These are phyloP conservation scores for Phymatocera aterrima DNA, from an alignment of 2,888 invertebrate genomes.

Conservation along the genomic window DNA sequence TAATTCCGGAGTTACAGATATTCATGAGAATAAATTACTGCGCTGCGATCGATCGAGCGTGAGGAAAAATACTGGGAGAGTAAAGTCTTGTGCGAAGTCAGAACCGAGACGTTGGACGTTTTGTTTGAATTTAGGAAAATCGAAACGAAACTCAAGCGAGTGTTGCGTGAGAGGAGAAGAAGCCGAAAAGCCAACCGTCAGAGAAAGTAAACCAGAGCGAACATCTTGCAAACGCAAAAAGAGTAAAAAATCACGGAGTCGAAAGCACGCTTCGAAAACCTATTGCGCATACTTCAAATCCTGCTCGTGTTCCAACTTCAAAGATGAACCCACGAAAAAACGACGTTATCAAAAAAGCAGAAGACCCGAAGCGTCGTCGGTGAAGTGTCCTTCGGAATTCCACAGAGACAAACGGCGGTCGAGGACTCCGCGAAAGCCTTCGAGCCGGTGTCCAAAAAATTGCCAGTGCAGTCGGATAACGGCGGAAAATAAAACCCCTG, in stretches of 20 bases:
- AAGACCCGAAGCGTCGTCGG: neutral
- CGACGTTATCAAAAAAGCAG: neutral
- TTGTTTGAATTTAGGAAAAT: neutral
- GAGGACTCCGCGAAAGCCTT: neutral
- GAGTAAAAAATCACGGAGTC: neutral
- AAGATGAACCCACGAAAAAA: neutral
- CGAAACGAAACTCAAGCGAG: neutral
- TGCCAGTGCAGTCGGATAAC: constrained; percentile 7
- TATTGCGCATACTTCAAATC: neutral
- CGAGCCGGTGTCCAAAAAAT: neutral
- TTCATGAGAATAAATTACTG: neutral
- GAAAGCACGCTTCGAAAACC: neutral
- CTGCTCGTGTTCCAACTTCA: constrained; percentile 2
- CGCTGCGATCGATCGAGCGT: neutral
- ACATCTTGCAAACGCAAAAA: neutral
- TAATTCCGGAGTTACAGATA: neutral
- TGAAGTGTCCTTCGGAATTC: neutral
- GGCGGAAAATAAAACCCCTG: neutral
- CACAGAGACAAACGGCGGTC: neutral
- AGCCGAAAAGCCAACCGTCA: neutral
- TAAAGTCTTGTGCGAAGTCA: neutral
- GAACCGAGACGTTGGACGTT: constrained; percentile 7
- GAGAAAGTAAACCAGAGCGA: neutral
- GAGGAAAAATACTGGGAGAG: neutral
- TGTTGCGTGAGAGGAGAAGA: neutral